These are phyloP conservation scores for Nasua narica DNA, from an alignment of 2,797 vertebrate genomes.

Conservation along the genomic window DNA sequence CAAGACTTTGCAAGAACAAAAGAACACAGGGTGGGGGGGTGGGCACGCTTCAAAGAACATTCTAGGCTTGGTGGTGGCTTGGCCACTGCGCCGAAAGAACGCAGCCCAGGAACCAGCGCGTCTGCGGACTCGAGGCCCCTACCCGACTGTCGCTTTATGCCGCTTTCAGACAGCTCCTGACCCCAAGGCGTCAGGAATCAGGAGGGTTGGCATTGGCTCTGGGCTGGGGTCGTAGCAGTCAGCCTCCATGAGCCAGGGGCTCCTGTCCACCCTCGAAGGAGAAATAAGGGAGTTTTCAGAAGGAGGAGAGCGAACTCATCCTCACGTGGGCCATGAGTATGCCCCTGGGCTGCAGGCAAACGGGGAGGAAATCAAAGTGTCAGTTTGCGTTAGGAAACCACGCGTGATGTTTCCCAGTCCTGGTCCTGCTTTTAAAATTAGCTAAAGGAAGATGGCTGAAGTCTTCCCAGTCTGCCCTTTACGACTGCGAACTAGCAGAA, in stretches of 20 bases:
- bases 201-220: conserved; percentile 57
- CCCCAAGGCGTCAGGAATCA: conserved; percentile 46
- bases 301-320: conserved; percentile 68
- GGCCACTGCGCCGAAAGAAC: rapidly evolving
- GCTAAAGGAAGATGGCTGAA: conserved; percentile 73
- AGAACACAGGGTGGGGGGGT: rapidly evolving
- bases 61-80: neutral
- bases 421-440: conserved; percentile 68
- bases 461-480: conserved; percentile 64
- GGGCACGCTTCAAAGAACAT: neutral
- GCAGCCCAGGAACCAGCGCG: rapidly evolving
- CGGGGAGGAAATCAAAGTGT: conserved; percentile 68
- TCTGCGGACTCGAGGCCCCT: rapidly evolving
- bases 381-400: conserved; percentile 70
- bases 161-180: conserved; percentile 62
- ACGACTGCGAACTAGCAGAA: conserved; percentile 54
- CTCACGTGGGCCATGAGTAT: conserved; percentile 62
- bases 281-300: conserved; percentile 65
- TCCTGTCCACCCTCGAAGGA: conserved; percentile 66
- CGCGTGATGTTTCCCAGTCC: conserved; percentile 75
- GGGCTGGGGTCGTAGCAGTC: conserved; percentile 59
- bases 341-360: conserved; percentile 62
- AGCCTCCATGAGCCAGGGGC: conserved; percentile 62
- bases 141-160: neutral
- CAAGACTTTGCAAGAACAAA: neutral